Evolutionary conservation across 2,113 vertebrate species (phyloP), one percentile per base, ranked within the genome.

Genomic region (Geococcyx californianus): DNA sequence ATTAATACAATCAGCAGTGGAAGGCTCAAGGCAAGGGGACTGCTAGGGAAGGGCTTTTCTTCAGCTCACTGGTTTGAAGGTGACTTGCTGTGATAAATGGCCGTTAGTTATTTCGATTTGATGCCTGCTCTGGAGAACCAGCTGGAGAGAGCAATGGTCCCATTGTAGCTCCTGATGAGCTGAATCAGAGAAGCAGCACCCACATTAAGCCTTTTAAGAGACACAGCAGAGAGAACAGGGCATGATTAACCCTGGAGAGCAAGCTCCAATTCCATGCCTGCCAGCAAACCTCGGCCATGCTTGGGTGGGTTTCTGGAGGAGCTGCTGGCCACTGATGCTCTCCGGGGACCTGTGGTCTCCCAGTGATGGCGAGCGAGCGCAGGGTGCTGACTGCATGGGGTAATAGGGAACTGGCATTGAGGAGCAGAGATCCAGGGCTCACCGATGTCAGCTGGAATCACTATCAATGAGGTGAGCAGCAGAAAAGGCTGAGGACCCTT

Each of bases 321-420:
- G 24, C n/a, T 28, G 5, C 36, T 5, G 13, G 16, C 34, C 25
- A 13, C 31, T 1, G 0, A 4, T 6, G n/a, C 70, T 38, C 23
- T 3, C 21, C 84, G 51, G 73, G 58, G 16, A 40, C 28, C 70
- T 36, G 62, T 5, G 38, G n/a, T 36, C 29, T 52, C 25, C 47
- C 42, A 19, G 3, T 3, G 0, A 6, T 4, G 29, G 15, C 55
- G 26, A 25, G 31, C 11, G 10, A 25, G 28, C 5, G 2, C 26
- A 4, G 51, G 15, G 7, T 31, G 45, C 34, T 19, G 31, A 42
- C 23, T 20, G 17, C 36, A 3, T 3, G 54, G 54, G 49, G 1
- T 33, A 2, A 23, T 31, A 17, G 42, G 11, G 28, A 25, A 14
- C 47, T 20, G n/a, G 6, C 38, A 18, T 8, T 13, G 0, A 2